These are phyloP conservation scores for Agrypnus murinus DNA, from an alignment of 2,888 invertebrate genomes.

Conservation along the genomic window DNA sequence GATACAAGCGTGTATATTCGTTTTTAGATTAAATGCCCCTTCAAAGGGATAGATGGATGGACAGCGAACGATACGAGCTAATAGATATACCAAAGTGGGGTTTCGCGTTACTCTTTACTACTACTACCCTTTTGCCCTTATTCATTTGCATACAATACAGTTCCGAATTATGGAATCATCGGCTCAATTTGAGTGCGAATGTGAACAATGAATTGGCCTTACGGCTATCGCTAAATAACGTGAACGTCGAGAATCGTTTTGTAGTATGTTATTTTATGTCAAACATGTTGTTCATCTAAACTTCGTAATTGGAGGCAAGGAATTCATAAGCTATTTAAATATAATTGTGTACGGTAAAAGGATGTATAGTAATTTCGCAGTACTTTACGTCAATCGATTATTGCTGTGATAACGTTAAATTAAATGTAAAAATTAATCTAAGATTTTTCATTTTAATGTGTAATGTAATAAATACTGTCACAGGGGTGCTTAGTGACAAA, in stretches of 20 bases:
- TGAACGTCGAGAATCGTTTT: background rate
- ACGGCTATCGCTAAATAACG: slow-evolving; percentile 25
- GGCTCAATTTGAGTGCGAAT: slow-evolving; percentile 42
- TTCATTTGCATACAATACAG: slow-evolving; percentile 47
- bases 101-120: slow-evolving; percentile 25
- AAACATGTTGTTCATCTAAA: slow-evolving; percentile 5
- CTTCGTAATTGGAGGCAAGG: background rate
- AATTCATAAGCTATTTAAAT: too few species aligned
- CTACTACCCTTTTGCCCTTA: slow-evolving; percentile 23
- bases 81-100: slow-evolving; percentile 16
- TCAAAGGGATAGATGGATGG: slow-evolving; percentile 38
- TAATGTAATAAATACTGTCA: too few species aligned
- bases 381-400: too few species aligned
- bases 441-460: too few species aligned
- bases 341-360: too few species aligned
- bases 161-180: slow-evolving; percentile 44
- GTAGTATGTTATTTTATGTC: too few species aligned
- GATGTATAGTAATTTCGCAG: too few species aligned
- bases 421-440: too few species aligned
- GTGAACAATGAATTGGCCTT: slow-evolving; percentile 34
- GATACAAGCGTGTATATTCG: too few species aligned
- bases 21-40: slow-evolving; percentile 43
- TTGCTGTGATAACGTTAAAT: too few species aligned
- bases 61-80: slow-evolving; percentile 30
- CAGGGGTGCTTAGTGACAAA: too few species aligned